Percentiles rank a stretch among this genome's conserved stretches.
These are phyloP conservation scores for Ornithoptera alexandrae DNA, from an alignment of 2,888 invertebrate genomes.

Conservation along the genomic window DNA sequence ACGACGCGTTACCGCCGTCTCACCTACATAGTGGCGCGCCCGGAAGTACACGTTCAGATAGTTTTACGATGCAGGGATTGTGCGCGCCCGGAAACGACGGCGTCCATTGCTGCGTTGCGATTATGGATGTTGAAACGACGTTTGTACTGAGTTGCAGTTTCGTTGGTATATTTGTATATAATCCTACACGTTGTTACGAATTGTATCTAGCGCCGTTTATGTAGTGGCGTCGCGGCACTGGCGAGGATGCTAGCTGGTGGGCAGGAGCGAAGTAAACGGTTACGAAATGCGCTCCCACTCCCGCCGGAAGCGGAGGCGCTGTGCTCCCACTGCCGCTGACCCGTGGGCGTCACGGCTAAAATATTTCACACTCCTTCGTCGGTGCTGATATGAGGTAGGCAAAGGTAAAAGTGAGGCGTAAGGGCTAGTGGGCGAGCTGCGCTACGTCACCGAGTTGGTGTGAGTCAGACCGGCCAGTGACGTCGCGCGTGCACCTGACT, in stretches of 20 bases:
- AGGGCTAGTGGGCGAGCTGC: constrained; percentile 35
- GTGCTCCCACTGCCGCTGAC: constrained; percentile 32
- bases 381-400: constrained; percentile 26
- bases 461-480: constrained; percentile 62
- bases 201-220: constrained; percentile 17
- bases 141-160: constrained; percentile 37
- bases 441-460: constrained; percentile 29
- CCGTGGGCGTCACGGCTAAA: constrained; percentile 51
- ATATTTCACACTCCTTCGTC: constrained; percentile 36
- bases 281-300: constrained; percentile 70
- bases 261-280: constrained; percentile 71
- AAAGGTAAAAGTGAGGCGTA: constrained; percentile 38
- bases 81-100: constrained; percentile 46
- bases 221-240: constrained; percentile 40
- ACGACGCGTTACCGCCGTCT: constrained; percentile 37
- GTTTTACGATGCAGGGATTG: constrained; percentile 45
- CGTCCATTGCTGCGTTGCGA: constrained; percentile 33
- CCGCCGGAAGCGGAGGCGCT: constrained; percentile 66
- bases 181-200: constrained; percentile 46
- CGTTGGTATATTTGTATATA: constrained; percentile 50
- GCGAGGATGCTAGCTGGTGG: constrained; percentile 40
- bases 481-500: constrained; percentile 65
- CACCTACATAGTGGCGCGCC: constrained; percentile 42
- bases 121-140: constrained; percentile 50
- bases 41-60: constrained; percentile 48